Evolutionary conservation across 2,888 invertebrate species (phyloP), one percentile per base, ranked within the genome.

Genomic region (Thymelicus sylvestris): DNA sequence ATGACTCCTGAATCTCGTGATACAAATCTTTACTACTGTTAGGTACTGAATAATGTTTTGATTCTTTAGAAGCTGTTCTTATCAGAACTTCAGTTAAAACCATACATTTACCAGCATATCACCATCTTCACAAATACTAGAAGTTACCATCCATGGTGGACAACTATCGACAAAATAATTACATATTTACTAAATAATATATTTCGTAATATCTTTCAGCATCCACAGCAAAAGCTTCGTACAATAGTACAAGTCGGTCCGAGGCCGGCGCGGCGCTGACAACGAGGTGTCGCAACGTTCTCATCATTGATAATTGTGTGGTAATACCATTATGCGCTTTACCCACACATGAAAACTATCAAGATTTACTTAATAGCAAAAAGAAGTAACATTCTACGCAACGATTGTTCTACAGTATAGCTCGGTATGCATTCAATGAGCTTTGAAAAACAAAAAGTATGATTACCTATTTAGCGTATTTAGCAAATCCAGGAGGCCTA

Each of bases 231-330:
- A 57, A 64, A 62, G 62, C 44, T 68, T 72, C 62, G 62, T 66
- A 72, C 74, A 74, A 70, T 72, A 72, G 61, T 65, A 64, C 63
- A 55, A 67, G 69, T 65, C 47, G 50, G 41, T 7, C 55, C 74
- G 72, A 76, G 76, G 75, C 72, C 75, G 57, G 52, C 65, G 74
- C 76, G 73, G 74, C 66, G 65, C 72, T 65, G 71, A 59, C 65
- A 50, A 47, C 55, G 39, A 59, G 48, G 72, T 80, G 81, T 81
- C 80, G 83, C 83, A 89, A 88, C 78, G 74, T 87, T 90, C 90
- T 84, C 91, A 88, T 88, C 87, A 88, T 84, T 90, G 87, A 87
- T 86, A 86, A 87, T 83, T 81, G 86, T 91, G 86, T 89, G 82
- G 90, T 86, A 91, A 91, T 84, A 79, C 84, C 83, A 91, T 90